phyloP scores from a whole-genome alignment of 1,140 invertebrate species.

The Lutraria rhynchaena region DNA sequence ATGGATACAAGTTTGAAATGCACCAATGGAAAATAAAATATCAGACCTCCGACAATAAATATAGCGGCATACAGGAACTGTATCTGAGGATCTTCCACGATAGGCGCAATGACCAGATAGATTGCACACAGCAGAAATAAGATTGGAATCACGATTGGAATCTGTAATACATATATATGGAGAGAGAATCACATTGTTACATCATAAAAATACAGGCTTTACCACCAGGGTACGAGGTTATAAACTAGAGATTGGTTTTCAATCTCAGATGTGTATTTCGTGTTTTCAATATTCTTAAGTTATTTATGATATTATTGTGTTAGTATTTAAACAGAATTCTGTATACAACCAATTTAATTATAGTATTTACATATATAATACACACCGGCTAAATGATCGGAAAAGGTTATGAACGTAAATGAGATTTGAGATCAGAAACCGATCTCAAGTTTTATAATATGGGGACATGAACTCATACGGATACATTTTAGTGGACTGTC shows the following conservation, averaged over 20 bases:
- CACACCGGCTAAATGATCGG: no score
- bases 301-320: no score
- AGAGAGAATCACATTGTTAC: no score
- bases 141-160: constrained; percentile 89
- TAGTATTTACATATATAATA: no score
- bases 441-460: no score
- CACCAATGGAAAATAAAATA: constrained; percentile 90
- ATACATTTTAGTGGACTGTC: no score
- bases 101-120: constrained; percentile 89
- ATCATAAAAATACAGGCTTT: no score
- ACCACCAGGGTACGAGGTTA: not conserved
- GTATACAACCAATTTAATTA: no score
- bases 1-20: constrained; percentile 85
- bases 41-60: constrained; percentile 88
- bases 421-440: no score
- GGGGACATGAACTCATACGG: no score
- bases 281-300: not conserved
- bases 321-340: no score
- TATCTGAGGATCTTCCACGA: constrained; percentile 88
- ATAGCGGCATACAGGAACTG: constrained; percentile 90
- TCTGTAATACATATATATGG: constrained; percentile 86
- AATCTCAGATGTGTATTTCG: not conserved
- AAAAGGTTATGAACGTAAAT: no score
- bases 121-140: constrained; percentile 88
- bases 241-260: not conserved